phyloP scores from a whole-genome alignment of 1,140 invertebrate genomes.

The Chironomus striatipennis region DNA sequence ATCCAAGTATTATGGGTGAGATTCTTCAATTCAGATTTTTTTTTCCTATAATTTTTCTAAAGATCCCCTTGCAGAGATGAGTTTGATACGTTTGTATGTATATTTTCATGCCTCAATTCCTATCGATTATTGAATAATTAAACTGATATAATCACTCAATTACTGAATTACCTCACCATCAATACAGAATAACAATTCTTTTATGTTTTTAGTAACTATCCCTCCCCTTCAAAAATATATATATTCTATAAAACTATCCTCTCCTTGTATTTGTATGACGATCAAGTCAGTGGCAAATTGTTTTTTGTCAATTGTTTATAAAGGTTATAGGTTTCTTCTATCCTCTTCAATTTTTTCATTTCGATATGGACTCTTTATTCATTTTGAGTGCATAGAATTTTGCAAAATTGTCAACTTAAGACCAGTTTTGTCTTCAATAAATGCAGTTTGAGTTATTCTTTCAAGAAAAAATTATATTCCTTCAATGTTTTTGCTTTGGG shows the following conservation, averaged over 20 bases:
- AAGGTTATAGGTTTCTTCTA: neutral
- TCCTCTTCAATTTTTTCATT: neutral
- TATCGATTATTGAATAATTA: conserved; percentile 22
- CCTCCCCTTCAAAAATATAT: neutral
- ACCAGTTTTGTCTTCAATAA: no score
- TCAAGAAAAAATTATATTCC: no score
- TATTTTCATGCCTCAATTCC: conserved; percentile 10
- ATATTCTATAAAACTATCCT: neutral
- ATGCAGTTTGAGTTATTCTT: no score
- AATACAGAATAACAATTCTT: no score
- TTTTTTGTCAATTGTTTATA: no score
- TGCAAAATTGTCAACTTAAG: no score
- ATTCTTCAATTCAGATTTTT: neutral
- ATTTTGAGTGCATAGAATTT: no score
- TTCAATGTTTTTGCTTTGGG: no score
- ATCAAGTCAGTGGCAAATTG: no score
- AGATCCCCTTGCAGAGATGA: neutral
- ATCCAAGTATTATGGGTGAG: no score
- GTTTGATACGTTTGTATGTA: neutral
- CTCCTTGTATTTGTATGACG: neutral
- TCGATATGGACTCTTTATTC: neutral
- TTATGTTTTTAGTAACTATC: neutral
- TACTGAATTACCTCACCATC: neutral
- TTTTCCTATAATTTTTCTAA: neutral
- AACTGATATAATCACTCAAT: conserved; percentile 23